Evolutionary conservation across 2,888 invertebrate species (phyloP).

Genomic region (Blastobasis lacticolella): DNA sequence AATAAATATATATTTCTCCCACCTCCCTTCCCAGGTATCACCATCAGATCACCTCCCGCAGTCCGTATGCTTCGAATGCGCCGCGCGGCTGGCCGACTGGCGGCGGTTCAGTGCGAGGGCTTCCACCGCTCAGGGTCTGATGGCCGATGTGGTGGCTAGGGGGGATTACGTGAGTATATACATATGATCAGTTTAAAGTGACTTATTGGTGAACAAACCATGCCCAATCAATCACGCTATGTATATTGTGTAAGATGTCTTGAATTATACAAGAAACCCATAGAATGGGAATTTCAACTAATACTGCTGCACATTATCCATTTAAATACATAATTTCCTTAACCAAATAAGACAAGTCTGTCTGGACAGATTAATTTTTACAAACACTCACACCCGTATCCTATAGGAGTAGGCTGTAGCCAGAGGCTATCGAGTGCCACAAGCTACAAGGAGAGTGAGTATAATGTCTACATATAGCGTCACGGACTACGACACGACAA

Average conservation of each 20-base stretch:
- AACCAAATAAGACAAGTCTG: too few species aligned
- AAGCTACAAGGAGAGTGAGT: too few species aligned
- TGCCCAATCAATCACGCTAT: neutral
- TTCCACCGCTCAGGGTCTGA: constrained; percentile 24
- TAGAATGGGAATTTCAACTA: too few species aligned
- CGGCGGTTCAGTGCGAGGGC: constrained; percentile 31
- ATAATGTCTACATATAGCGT: too few species aligned
- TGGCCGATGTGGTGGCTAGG: constrained; percentile 25
- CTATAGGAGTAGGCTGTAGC: too few species aligned
- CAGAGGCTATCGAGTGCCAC: too few species aligned
- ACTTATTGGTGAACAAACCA: neutral
- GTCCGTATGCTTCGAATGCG: constrained; percentile 53
- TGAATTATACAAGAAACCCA: neutral
- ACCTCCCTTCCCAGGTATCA: constrained; percentile 17
- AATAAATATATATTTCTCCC: too few species aligned
- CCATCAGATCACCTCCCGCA: constrained; percentile 39
- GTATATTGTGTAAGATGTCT: neutral
- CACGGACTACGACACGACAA: too few species aligned
- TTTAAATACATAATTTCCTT: too few species aligned
- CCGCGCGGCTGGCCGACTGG: constrained; percentile 26
- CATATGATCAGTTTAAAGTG: neutral
- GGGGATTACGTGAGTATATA: constrained; percentile 36
- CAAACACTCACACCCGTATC: too few species aligned
- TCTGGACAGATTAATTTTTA: too few species aligned
- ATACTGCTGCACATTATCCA: too few species aligned